These are phyloP conservation scores for Cettia cetti DNA, from an alignment of 2,113 vertebrate species.

Conservation along the genomic window DNA sequence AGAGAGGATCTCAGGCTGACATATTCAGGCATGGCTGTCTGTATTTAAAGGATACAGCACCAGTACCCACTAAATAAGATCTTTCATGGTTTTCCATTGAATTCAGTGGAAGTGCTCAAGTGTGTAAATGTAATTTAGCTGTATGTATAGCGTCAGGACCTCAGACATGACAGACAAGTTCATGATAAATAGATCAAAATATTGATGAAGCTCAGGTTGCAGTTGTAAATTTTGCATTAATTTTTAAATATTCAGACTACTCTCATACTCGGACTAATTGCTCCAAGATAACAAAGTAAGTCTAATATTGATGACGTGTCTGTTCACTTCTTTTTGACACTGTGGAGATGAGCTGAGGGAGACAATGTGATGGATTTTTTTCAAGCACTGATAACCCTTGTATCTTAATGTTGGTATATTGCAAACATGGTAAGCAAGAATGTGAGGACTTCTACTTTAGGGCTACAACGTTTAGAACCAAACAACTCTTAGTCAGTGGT, in stretches of 20 bases:
- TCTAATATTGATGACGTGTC: conserved; percentile 17
- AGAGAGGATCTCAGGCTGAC: neutral
- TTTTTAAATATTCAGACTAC: conserved; percentile 42
- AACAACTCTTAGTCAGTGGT: neutral
- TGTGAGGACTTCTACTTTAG: neutral
- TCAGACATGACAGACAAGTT: neutral
- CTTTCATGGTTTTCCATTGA: neutral
- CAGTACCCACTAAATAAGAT: neutral
- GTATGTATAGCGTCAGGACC: neutral
- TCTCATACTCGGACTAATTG: neutral
- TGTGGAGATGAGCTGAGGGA: neutral
- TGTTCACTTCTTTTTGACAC: neutral
- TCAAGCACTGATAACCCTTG: neutral
- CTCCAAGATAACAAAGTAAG: neutral
- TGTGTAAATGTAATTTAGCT: neutral
- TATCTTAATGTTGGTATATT: neutral
- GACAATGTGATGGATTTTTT: neutral
- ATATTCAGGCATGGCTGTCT: neutral
- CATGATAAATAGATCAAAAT: conserved; percentile 23
- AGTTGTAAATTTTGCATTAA: neutral
- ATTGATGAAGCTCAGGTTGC: neutral
- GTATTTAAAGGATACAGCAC: neutral
- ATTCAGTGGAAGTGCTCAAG: neutral
- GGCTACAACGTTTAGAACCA: neutral
- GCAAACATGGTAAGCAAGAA: neutral